Percentiles rank a stretch among this genome's conserved stretches.
Conservation (phyloP, 2,113 vertebrate species). For the Pterophyllum scalare region DNA sequence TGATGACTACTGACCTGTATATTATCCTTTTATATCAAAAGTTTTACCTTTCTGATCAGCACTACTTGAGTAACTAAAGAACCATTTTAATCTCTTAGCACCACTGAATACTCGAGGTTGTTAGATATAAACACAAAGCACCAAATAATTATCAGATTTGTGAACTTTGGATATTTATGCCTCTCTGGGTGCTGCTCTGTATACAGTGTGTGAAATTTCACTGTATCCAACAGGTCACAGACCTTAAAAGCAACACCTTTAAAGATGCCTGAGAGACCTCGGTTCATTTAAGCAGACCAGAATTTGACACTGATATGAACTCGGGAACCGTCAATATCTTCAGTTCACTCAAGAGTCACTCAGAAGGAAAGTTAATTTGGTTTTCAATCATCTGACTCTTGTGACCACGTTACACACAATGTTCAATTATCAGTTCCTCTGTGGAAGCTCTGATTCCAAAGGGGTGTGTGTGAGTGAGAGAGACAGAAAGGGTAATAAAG, state of each 20-base stretch:
- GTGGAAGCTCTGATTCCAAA: slow-evolving; percentile 38
- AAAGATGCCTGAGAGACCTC: not conserved
- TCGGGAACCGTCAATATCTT: slow-evolving; percentile 28
- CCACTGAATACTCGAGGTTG: not conserved
- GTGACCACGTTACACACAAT: slow-evolving; percentile 50
- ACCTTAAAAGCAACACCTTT: slow-evolving; percentile 3
- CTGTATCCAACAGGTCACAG: not conserved
- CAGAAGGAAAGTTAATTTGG: slow-evolving; percentile 70
- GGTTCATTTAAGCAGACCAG: slow-evolving; percentile 24
- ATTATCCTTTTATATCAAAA: no score
- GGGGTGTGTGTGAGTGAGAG: not conserved
- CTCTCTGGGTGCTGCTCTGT: not conserved
- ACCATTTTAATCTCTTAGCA: not conserved
- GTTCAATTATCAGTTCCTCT: slow-evolving; percentile 57
- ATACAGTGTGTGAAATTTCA: not conserved
- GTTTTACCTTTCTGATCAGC: not conserved
- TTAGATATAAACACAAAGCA: not conserved
- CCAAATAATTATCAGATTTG: not conserved
- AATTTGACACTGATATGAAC: slow-evolving; percentile 54
- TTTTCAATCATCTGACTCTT: slow-evolving; percentile 61
- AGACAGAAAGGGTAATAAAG: not conserved
- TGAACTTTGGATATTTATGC: not conserved
- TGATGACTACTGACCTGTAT: no score
- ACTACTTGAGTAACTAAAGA: not conserved
- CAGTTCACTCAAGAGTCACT: slow-evolving; percentile 61